These are phyloP conservation scores for Arothron firmamentum DNA, from an alignment of 2,113 vertebrate genomes.

Conservation along the genomic window DNA sequence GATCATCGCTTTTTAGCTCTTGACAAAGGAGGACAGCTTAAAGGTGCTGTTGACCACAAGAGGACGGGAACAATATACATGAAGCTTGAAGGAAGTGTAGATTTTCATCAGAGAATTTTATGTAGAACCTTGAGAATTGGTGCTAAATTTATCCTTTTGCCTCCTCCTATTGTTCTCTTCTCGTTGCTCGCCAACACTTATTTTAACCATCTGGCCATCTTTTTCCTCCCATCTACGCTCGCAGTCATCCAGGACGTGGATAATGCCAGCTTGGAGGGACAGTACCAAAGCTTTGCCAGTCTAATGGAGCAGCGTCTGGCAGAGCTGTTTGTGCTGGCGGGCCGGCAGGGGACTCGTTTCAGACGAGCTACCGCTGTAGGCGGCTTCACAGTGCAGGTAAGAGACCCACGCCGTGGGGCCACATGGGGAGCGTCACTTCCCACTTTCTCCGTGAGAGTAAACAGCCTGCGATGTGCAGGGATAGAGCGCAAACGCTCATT, in stretches of 20 bases:
- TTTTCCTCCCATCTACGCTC: constrained; percentile 25
- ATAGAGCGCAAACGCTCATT: neutral
- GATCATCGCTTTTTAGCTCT: constrained; percentile 24
- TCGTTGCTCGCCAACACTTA: too few species aligned
- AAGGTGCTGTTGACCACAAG: constrained; percentile 3
- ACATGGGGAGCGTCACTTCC: neutral
- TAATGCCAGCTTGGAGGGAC: constrained; percentile 83
- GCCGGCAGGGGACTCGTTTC: constrained; percentile 86
- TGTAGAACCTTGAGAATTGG: neutral
- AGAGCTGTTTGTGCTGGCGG: constrained; percentile 88
- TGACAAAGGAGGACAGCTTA: constrained; percentile 15
- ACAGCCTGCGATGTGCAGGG: neutral
- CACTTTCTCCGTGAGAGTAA: constrained; percentile 14
- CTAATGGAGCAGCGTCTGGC: constrained; percentile 96
- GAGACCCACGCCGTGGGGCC: constrained; percentile 6
- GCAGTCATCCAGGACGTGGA: constrained; percentile 95
- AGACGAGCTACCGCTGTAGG: constrained; percentile 86
- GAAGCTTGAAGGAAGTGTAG: neutral
- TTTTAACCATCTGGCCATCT: constrained; percentile 26
- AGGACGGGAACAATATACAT: neutral
- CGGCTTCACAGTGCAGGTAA: constrained; percentile 95
- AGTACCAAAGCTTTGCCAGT: constrained; percentile 94
- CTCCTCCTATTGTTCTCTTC: too few species aligned
- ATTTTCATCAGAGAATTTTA: constrained; percentile 1
- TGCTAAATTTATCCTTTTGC: too few species aligned